Base-by-base conservation (phyloP, 2,113 vertebrate species). In the Hiodon alosoides region DNA sequence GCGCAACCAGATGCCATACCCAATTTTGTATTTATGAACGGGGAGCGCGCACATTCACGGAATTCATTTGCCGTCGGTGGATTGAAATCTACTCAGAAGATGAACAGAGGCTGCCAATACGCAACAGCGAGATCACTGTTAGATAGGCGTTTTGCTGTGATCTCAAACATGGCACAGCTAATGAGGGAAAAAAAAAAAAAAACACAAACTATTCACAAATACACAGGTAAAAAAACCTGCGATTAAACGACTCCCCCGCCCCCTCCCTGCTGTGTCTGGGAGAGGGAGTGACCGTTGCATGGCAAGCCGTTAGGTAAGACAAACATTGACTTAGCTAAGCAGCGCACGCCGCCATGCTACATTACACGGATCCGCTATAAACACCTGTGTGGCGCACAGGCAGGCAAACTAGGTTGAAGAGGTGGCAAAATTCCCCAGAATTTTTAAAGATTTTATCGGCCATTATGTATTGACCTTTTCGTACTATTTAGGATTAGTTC, bases 401-500 rank as follows among this genome's bases (percentile, higher is more conserved):
- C 14, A 51, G 67, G 52, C 52, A 52, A 81, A 76, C 61, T 2
- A 60, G 78, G 76, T 57, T 62, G 64, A 67, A 13, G 53, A 31
- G n/a, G 47, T n/a, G 8, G 60, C 62, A 70, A 17, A 71, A 64
- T 58, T 31, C 47, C 69, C 77, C 73, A 73, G 14, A 10, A 58
- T 48, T 64, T n/a, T 46, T 76, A 69, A 74, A 58, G 59, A 61
- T 76, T 31, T 61, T 16, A 52, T 46, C 3, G 69, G 53, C 57
- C 72, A 81, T 76, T 78, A 78, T 31, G 14, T 57, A 5, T 54
- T 81, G 79, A 82, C 83, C 81, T 84, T 82, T 78, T 81, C 78
- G 78, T 76, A 78, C 60, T 76, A 50, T 82, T 79, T 76, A 70
- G 74, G 77, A 79, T 80, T 78, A 67, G 74, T 78, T 55, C 46